Evolutionary conservation across 1,140 invertebrate species (phyloP).

Genomic region (Drosophila kurseongensis): DNA sequence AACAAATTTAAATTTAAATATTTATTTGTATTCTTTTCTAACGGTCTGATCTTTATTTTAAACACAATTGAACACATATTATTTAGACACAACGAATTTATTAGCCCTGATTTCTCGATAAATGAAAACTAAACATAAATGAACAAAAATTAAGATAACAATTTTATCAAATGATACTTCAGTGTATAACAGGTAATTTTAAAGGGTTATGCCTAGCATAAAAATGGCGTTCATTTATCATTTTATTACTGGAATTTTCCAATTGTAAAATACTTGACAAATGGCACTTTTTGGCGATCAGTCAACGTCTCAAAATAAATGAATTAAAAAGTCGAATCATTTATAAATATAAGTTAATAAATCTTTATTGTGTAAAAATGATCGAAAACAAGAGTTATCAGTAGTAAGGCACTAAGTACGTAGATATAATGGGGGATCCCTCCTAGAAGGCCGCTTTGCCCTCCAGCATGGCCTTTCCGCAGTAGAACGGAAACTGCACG

Average conservation of each 20-base stretch:
- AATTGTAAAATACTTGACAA: background rate
- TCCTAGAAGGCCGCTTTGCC: conserved; percentile 79
- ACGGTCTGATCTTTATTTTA: too few relatives aligned
- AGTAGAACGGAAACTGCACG: conserved; percentile 89
- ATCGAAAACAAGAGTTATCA: conserved; percentile 46
- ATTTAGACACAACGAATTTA: too few relatives aligned
- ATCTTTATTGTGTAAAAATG: conserved; percentile 44
- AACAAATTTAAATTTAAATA: too few relatives aligned
- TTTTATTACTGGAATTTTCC: background rate
- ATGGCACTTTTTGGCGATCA: background rate
- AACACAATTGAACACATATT: too few relatives aligned
- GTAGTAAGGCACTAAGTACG: conserved; percentile 56
- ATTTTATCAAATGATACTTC: background rate
- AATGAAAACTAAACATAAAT: background rate
- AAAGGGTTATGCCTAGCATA: too few relatives aligned
- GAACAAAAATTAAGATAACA: background rate
- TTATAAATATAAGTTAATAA: conserved; percentile 43
- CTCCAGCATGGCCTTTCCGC: conserved; percentile 88
- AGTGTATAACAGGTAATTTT: too few relatives aligned
- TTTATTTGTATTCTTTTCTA: too few relatives aligned
- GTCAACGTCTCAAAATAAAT: background rate
- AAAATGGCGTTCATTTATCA: too few relatives aligned
- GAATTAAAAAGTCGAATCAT: background rate
- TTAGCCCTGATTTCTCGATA: background rate
- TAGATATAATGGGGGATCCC: conserved; percentile 1